A percentile compares a stretch with the other conserved stretches of the same genome.
Conservation (phyloP, 2,113 vertebrate genomes). For the Seriola rivoliana region DNA sequence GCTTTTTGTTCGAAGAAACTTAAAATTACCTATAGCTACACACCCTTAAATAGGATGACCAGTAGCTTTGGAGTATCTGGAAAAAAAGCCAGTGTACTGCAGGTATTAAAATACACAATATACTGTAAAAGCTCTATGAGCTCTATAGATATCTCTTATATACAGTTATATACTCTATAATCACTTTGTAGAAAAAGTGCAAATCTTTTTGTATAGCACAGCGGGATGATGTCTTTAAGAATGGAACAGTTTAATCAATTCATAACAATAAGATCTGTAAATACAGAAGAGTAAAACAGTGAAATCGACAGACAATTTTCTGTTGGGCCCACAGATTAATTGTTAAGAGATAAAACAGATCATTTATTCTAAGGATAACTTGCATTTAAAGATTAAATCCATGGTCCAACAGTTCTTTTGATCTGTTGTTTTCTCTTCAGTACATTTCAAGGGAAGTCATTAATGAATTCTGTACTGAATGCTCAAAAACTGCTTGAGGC, state of each 20-base stretch:
- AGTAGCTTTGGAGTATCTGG: too few species aligned
- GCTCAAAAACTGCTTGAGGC: slow-evolving; percentile 16
- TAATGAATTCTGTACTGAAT: slow-evolving; percentile 29
- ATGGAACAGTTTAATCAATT: neutral
- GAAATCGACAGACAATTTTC: neutral
- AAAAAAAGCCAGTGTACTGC: too few species aligned
- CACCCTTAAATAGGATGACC: too few species aligned
- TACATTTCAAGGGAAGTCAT: slow-evolving; percentile 3
- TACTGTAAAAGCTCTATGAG: too few species aligned
- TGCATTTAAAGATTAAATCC: slow-evolving; percentile 8
- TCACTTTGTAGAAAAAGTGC: neutral
- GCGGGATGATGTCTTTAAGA: neutral
- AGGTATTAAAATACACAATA: neutral
- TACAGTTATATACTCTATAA: too few species aligned
- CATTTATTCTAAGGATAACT: neutral
- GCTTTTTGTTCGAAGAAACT: too few species aligned
- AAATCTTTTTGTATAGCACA: neutral
- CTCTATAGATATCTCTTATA: too few species aligned
- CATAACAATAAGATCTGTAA: neutral
- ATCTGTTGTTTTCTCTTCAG: slow-evolving; percentile 29
- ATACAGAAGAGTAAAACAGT: neutral
- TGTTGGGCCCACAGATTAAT: neutral
- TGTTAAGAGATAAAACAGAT: neutral
- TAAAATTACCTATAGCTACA: too few species aligned
- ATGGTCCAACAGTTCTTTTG: neutral